Evolutionary conservation across 2,797 vertebrate genomes (phyloP).

Genomic region (Propithecus deckenii): DNA sequence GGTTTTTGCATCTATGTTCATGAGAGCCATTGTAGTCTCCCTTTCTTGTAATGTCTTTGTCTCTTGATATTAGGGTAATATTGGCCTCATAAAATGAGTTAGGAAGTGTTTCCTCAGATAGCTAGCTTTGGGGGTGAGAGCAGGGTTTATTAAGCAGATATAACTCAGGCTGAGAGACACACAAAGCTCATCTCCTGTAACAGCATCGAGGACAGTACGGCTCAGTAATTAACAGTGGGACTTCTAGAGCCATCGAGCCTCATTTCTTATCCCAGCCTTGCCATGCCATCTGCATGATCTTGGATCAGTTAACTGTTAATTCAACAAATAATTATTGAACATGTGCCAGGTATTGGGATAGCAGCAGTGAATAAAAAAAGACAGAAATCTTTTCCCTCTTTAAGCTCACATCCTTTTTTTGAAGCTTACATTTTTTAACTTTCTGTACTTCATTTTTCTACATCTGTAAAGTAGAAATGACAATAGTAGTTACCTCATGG

Average conservation of each 20-base stretch:
- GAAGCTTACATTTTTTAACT: neutral
- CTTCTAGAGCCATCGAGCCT: neutral
- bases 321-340: conserved; percentile 6
- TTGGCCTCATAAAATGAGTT: neutral
- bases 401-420: neutral
- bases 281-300: neutral
- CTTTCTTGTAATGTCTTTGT: neutral
- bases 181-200: neutral
- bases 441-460: neutral
- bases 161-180: neutral
- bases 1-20: neutral
- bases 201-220: too few relatives aligned
- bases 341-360: neutral
- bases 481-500: neutral
- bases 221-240: neutral
- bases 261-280: neutral
- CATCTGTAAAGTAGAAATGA: neutral
- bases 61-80: neutral
- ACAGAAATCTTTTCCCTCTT: neutral
- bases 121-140: neutral
- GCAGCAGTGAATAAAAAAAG: neutral
- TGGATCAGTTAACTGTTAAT: neutral
- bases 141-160: neutral
- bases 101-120: neutral
- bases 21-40: neutral